Base-by-base conservation (phyloP, 1,140 invertebrate species). In the Ceratina australensis region DNA sequence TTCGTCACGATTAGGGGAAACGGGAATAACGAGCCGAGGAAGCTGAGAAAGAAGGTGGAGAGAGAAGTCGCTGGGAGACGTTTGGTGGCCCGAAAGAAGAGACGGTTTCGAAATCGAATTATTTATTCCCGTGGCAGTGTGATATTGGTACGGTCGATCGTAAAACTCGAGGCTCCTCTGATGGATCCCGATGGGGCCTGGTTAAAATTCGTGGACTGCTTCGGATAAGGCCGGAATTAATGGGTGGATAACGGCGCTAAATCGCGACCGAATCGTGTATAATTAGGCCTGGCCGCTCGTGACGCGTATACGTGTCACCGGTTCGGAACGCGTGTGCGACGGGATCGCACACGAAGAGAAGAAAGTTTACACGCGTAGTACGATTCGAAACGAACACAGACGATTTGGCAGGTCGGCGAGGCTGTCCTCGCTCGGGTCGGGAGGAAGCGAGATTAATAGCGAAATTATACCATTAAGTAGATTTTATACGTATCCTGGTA, bases 381-480 rank as follows among this genome's bases (percentile, higher is more conserved):
- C 16, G 20, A 16, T 8, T 3, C 20, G 42, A 13, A 18, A 4
- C n/a, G 2, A 15, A 54, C 28, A 24, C 20, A 13, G 3, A n/a
- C 8, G 16, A 28, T n/a, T 18, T 22, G 42, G 16, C 16, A 16
- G 15, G 10, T 33, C 22, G 63, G 33, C 15, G 64, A 67, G 52
- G 59, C 65, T 59, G 72, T 79, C 63, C 64, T 26, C 78, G 68
- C 61, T 33, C 28, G 26, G 42, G 68, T 28, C 64, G 52, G n/a
- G 76, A 82, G 87, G 82, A 87, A 80, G 72, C 47, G 79, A 88
- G 87, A 90, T 91, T 91, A 89, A 91, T 90, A 87, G 88, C 84
- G 68, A 88, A 89, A 91, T 91, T 90, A 90, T 91, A 84, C 90
- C 81, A 86, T 87, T 83, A 81, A 84, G 81, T 80, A 81, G 82